Evolutionary conservation across 2,888 invertebrate species (phyloP).

Genomic region (Neoascia interrupta): DNA sequence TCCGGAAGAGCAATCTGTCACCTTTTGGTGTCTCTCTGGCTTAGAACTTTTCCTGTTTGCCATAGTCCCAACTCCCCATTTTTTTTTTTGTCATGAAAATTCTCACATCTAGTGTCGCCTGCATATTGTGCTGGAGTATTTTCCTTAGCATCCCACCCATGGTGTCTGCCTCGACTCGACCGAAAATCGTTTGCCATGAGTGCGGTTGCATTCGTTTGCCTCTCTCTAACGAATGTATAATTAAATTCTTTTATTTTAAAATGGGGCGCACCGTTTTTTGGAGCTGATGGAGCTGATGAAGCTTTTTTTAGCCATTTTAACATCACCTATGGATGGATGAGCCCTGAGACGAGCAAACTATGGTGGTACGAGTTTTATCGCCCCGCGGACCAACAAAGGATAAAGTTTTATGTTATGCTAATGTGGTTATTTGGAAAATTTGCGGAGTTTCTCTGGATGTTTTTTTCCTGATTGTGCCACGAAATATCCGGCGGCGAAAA

Average conservation of each 20-base stretch:
- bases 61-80: neutral
- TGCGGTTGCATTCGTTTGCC: constrained; percentile 44
- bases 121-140: constrained; percentile 7
- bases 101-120: constrained; percentile 49
- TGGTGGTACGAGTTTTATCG: constrained; percentile 1
- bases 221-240: constrained; percentile 49
- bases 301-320: neutral
- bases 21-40: constrained; percentile 51
- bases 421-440: constrained; percentile 61
- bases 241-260: constrained; percentile 55
- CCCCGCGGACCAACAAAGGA: constrained; percentile 42
- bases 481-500: constrained; percentile 25
- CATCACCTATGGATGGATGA: constrained; percentile 39
- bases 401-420: constrained; percentile 63
- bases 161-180: neutral
- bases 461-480: neutral
- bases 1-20: constrained; percentile 65
- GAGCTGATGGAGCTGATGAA: no score
- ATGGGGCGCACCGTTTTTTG: constrained; percentile 2
- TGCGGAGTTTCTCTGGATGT: constrained; percentile 17
- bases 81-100: constrained; percentile 3
- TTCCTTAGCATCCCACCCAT: neutral
- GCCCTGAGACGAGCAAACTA: neutral
- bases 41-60: constrained; percentile 47
- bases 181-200: constrained; percentile 34